Evolutionary conservation across 2,113 vertebrate species (phyloP).

Genomic region (Muntiacus reevesi): DNA sequence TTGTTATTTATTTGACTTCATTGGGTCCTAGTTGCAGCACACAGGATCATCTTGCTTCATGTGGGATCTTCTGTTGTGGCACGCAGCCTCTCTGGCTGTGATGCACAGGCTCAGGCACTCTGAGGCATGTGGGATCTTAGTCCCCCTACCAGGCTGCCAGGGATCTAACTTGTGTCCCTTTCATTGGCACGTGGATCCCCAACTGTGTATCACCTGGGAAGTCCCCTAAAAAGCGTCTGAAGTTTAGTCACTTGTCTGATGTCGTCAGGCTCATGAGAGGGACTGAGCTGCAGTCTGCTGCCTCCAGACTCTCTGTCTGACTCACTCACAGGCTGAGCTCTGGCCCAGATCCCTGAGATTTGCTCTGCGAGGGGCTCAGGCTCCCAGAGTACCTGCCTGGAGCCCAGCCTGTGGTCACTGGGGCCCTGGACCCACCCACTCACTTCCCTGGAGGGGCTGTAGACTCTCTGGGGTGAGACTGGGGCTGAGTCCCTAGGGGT

Average conservation of each 20-base stretch:
- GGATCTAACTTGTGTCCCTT: no score
- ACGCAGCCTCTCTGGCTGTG: no score
- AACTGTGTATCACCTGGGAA: no score
- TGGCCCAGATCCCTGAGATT: background rate
- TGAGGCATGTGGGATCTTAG: no score
- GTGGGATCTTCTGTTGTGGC: accelerated
- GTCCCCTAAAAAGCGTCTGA: accelerated
- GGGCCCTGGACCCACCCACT: accelerated
- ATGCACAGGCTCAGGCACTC: no score
- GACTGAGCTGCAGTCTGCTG: background rate
- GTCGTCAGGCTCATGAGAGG: accelerated
- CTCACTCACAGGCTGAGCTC: accelerated
- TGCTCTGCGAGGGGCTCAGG: accelerated
- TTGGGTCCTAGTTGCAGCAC: no score
- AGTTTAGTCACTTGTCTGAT: no score
- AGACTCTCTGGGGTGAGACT: background rate
- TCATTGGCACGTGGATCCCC: accelerated
- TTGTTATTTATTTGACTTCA: no score
- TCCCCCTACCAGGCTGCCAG: no score
- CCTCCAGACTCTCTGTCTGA: background rate
- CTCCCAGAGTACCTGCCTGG: no score
- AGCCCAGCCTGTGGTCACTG: accelerated
- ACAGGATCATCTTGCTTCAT: no score
- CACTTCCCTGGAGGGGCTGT: accelerated
- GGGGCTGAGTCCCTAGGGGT: background rate